Evolutionary conservation across 2,888 invertebrate genomes (phyloP).

Genomic region (Iphiclides podalirius): DNA sequence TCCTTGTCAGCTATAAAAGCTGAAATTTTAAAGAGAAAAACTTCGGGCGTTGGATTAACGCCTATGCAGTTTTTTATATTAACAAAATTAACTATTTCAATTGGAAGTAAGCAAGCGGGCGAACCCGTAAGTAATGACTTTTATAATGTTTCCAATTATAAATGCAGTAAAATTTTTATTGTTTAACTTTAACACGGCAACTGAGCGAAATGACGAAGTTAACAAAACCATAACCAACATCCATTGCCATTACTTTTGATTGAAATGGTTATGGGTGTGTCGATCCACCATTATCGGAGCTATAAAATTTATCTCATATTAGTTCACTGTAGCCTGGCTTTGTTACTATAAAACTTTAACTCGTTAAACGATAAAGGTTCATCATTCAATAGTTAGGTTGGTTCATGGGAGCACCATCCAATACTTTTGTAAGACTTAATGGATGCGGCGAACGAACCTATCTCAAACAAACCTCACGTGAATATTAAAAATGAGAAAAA

Average conservation of each 20-base stretch:
- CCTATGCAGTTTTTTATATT: too few species aligned
- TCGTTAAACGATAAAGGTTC: neutral
- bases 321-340: neutral
- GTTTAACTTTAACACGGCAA: neutral
- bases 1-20: too few species aligned
- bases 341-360: neutral
- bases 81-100: too few species aligned
- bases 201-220: constrained; percentile 2
- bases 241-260: constrained; percentile 6
- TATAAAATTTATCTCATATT: constrained; percentile 9
- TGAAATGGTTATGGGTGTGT: constrained; percentile 8
- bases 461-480: too few species aligned
- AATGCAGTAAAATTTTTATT: neutral
- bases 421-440: too few species aligned
- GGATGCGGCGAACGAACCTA: too few species aligned
- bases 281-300: constrained; percentile 1
- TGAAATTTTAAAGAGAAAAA: too few species aligned
- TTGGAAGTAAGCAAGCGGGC: too few species aligned
- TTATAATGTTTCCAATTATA: neutral
- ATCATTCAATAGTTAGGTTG: neutral
- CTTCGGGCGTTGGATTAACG: too few species aligned
- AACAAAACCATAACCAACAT: constrained; percentile 4
- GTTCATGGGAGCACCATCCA: too few species aligned
- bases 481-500: too few species aligned
- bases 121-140: too few species aligned